Conservation (phyloP, 2,113 vertebrate species). For the Todiramphus chloris region DNA sequence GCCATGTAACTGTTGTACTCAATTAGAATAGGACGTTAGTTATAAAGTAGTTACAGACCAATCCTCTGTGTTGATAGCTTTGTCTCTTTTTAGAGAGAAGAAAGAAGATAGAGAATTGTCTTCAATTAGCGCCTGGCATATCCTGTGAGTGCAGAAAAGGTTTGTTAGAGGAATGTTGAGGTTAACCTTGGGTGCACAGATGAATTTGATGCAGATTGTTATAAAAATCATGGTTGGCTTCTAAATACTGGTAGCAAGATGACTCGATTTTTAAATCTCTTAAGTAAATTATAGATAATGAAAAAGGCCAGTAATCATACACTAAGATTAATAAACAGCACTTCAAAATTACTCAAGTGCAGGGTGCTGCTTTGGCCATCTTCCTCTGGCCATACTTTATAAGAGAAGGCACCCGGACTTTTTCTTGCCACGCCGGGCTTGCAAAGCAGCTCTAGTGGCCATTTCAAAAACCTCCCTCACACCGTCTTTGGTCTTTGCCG, state of each 20-base stretch:
- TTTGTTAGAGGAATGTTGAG: conserved; percentile 78
- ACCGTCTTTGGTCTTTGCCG: conserved; percentile 87
- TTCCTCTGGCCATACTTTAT: conserved; percentile 75
- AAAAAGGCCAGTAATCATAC: conserved; percentile 85
- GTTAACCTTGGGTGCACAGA: conserved; percentile 76
- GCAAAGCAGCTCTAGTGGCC: conserved; percentile 86
- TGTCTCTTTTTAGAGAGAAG: conserved; percentile 80
- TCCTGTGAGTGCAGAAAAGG: conserved; percentile 78
- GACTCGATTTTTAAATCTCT: conserved; percentile 83
- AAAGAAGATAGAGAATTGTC: conserved; percentile 77
- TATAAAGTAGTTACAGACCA: conserved; percentile 81
- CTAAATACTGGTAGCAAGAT: conserved; percentile 87
- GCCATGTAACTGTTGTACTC: conserved; percentile 70
- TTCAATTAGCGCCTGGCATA: conserved; percentile 80
- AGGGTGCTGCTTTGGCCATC: conserved; percentile 77
- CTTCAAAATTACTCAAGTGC: conserved; percentile 80
- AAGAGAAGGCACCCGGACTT: conserved; percentile 85
- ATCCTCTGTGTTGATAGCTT: conserved; percentile 78
- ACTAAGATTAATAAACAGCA: conserved; percentile 86
- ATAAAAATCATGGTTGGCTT: conserved; percentile 83
- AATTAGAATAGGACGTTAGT: conserved; percentile 75
- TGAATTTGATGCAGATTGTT: conserved; percentile 76
- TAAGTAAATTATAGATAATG: conserved; percentile 86
- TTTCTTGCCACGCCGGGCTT: conserved; percentile 83
- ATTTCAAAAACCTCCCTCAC: conserved; percentile 87